Percentiles rank a stretch among this genome's conserved stretches.
These are phyloP conservation scores for Seriola quinqueradiata DNA, from an alignment of 2,113 vertebrate species.

Conservation along the genomic window DNA sequence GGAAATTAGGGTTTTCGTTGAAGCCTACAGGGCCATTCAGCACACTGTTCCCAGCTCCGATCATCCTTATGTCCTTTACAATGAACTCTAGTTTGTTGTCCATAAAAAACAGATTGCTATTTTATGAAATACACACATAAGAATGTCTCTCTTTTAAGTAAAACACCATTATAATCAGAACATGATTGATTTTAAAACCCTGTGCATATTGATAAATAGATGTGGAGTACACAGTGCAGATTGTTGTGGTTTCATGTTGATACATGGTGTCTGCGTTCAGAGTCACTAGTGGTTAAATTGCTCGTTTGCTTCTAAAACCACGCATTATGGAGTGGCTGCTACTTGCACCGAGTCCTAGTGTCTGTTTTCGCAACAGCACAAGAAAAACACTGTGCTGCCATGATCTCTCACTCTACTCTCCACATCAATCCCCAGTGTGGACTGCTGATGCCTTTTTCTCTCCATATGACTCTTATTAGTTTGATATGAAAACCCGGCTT, in stretches of 20 bases:
- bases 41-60: constrained; percentile 84
- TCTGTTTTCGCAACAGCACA: constrained; percentile 74
- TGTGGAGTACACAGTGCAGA: constrained; percentile 12
- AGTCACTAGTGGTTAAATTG: constrained; percentile 58
- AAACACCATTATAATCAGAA: neutral
- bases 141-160: neutral
- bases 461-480: constrained; percentile 77
- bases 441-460: constrained; percentile 57
- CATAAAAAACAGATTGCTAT: neutral
- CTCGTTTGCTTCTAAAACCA: constrained; percentile 62
- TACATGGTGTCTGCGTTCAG: constrained; percentile 27
- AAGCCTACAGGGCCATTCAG: constrained; percentile 57
- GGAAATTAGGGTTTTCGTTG: constrained; percentile 74
- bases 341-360: constrained; percentile 46
- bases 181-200: neutral
- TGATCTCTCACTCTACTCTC: constrained; percentile 64
- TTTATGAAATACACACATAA: neutral
- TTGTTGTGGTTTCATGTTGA: constrained; percentile 31
- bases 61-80: constrained; percentile 68
- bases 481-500: constrained; percentile 67
- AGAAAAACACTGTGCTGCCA: constrained; percentile 66
- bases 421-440: constrained; percentile 67
- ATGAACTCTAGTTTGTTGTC: constrained; percentile 26
- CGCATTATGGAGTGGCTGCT: constrained; percentile 63
- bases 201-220: neutral